Evolutionary conservation across 2,113 vertebrate genomes (phyloP), one percentile per base, ranked within the genome.

Genomic region (Peucedramus taeniatus): DNA sequence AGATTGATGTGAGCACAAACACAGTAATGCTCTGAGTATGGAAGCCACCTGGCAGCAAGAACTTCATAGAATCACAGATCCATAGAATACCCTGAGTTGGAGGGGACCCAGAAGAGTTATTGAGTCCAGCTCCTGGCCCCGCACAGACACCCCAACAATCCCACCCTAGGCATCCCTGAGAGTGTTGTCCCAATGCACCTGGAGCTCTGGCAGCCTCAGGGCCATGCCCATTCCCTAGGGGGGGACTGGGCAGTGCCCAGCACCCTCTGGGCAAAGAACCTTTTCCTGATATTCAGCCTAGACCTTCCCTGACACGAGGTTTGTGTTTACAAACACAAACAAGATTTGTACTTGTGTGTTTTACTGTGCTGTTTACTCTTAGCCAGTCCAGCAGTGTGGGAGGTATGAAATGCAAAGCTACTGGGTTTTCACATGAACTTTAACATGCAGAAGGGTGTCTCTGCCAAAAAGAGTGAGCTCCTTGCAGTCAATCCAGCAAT

Each of bases 161-260:
- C 63, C 49, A 40, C 3, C 26, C 70, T 83, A 56, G 5, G 5
- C 59, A 64, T 4, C 71, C 63, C 63, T 61, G 45, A 6, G 1
- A 66, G 45, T 0, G 0, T 2, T 76, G 70, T 1, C 70, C 40
- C 40, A 69, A 69, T 0, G 2, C 47, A 9, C 40, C 63, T 90
- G 30, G 40, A 76, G 63, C 54, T 90, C 63, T 83, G 68, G 66
- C 59, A 65, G 76, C 76, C 86, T 72, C 9, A 3, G 59, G 59
- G 19, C 68, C 0, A 3, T 31, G 42, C 11, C 50, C 59, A 42
- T 63, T 64, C 42, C 76, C 31, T 89, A n/a, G n/a, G 70, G 47
- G 87, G 14, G 83, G 47, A 47, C 47, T 83, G 61, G 12, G 18
- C 60, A 66, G 68, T 54, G 66, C 75, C 79, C 57, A 44, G 44